A percentile compares a stretch with the other conserved stretches of the same genome.
phyloP scores from a whole-genome alignment of 2,113 vertebrate genomes.

The Cnemophilus loriae region DNA sequence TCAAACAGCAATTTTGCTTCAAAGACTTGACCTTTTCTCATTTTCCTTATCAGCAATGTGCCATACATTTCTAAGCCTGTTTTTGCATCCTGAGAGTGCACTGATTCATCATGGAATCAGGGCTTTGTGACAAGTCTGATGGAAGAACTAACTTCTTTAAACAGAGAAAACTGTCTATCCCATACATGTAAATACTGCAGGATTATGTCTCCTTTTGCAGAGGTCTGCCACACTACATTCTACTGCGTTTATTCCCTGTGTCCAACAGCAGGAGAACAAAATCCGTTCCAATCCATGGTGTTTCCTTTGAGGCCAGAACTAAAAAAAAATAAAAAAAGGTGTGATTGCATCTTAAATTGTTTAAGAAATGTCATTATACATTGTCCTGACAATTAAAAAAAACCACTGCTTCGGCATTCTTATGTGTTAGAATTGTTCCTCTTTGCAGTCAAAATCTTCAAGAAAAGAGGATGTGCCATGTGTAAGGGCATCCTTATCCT shows the following conservation, averaged over 20 bases:
- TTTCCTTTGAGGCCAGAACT: neutral
- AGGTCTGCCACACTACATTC: neutral
- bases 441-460: neutral
- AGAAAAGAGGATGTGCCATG: neutral
- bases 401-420: neutral
- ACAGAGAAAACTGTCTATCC: neutral
- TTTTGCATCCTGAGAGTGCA: constrained; percentile 79
- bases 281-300: neutral
- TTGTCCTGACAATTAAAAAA: neutral
- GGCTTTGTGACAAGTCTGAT: neutral
- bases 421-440: neutral
- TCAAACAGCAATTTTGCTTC: constrained; percentile 24
- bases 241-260: neutral
- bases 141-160: neutral
- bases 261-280: neutral
- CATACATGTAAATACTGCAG: neutral
- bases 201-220: neutral
- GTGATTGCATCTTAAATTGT: accelerated
- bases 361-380: neutral
- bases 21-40: constrained; percentile 78
- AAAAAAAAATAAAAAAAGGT: neutral
- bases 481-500: neutral
- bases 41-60: constrained; percentile 79
- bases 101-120: neutral
- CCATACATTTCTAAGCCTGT: constrained; percentile 74